Evolutionary conservation across 1,140 invertebrate genomes (phyloP).

Genomic region (Diplogasteroides magnus): DNA sequence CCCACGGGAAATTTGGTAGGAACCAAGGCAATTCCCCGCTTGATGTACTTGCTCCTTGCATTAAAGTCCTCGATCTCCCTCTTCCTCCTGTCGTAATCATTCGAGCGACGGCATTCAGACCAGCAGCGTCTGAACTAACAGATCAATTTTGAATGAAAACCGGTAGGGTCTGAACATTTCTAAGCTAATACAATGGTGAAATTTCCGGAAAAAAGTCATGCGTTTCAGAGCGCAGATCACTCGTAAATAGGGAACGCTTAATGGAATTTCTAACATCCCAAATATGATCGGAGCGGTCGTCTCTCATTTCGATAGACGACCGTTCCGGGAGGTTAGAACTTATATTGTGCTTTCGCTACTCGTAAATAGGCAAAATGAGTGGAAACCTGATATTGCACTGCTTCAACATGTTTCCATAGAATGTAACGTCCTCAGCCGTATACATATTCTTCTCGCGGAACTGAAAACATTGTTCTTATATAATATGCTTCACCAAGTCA

Average conservation of each 20-base stretch:
- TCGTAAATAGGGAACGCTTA: no score
- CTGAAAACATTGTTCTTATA: no score
- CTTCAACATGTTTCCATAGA: slow-evolving; percentile 71
- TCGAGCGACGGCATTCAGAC: slow-evolving; percentile 70
- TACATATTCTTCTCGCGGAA: slow-evolving; percentile 73
- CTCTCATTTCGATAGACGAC: no score
- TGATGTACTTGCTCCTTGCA: slow-evolving; percentile 75
- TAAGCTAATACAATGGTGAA: no score
- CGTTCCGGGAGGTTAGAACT: no score
- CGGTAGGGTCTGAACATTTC: no score
- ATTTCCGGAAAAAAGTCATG: no score
- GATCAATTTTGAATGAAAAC: background rate
- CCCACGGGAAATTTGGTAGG: slow-evolving; percentile 85
- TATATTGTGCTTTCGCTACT: no score
- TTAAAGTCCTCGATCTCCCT: slow-evolving; percentile 69
- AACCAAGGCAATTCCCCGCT: slow-evolving; percentile 77
- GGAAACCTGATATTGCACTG: slow-evolving; percentile 67
- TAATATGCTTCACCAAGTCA: no score
- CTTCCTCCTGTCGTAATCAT: slow-evolving; percentile 66
- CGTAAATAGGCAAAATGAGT: no score
- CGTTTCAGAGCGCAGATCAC: background rate
- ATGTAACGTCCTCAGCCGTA: slow-evolving; percentile 71
- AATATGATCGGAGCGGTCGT: no score
- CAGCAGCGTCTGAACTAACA: slow-evolving; percentile 68
- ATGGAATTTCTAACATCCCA: no score